Conservation (phyloP, 2,797 vertebrate genomes). For the Tympanoctomys barrerae region DNA sequence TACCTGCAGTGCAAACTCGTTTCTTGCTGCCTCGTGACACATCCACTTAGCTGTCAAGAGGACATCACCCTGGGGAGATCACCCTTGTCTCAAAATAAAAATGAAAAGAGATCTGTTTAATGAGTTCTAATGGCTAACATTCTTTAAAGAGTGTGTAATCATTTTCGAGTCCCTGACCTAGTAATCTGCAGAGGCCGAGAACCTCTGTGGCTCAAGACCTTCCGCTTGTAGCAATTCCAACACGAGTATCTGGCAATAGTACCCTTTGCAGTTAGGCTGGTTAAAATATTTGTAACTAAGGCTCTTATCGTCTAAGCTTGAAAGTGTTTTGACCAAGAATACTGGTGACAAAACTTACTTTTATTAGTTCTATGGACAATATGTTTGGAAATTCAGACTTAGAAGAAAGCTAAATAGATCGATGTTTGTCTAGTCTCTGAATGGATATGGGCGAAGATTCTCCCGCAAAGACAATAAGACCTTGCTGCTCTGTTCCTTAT, state of each 20-base stretch:
- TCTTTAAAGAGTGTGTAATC: constrained; percentile 6
- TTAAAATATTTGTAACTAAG: background rate
- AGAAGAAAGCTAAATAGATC: constrained; percentile 30
- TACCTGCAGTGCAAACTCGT: background rate
- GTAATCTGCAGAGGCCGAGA: background rate
- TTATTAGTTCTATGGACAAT: background rate
- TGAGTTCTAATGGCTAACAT: background rate
- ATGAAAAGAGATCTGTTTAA: background rate
- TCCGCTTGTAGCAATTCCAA: background rate
- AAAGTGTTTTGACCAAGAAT: background rate
- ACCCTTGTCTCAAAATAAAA: background rate
- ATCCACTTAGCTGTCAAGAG: background rate
- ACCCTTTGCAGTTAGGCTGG: background rate
- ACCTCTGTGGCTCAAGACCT: background rate
- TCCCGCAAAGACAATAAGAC: background rate
- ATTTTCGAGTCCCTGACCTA: constrained; percentile 22
- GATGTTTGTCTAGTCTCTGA: background rate
- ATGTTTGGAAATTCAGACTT: background rate
- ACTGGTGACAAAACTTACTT: background rate
- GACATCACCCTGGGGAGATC: too few relatives aligned
- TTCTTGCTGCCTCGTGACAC: background rate
- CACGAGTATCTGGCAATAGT: background rate
- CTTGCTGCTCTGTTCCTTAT: background rate
- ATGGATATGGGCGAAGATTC: background rate
- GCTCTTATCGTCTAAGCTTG: background rate